Evolutionary conservation across 2,113 vertebrate species (phyloP).

Genomic region (Psittacula cyanocephala): DNA sequence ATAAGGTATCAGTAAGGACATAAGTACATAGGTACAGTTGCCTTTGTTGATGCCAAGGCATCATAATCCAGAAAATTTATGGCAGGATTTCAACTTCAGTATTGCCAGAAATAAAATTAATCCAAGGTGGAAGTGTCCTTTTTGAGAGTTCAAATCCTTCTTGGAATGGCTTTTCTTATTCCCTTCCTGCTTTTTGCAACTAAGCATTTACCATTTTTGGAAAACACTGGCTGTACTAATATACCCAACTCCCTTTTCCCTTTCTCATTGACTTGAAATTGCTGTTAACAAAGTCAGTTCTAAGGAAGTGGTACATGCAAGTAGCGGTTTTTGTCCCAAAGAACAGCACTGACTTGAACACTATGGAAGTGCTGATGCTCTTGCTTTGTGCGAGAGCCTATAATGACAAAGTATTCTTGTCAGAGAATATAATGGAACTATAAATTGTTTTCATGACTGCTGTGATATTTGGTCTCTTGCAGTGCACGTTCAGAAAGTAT

Average conservation of each 20-base stretch:
- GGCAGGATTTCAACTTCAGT: constrained; percentile 72
- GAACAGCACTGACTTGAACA: constrained; percentile 46
- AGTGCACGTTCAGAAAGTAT: constrained; percentile 69
- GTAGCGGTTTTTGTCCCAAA: constrained; percentile 69
- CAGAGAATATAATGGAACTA: constrained; percentile 75
- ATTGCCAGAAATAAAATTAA: constrained; percentile 71
- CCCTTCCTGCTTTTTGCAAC: constrained; percentile 53
- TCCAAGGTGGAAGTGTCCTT: constrained; percentile 72
- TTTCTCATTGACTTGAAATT: constrained; percentile 69
- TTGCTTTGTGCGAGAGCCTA: constrained; percentile 65
- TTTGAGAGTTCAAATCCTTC: constrained; percentile 61
- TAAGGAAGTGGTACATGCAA: constrained; percentile 44
- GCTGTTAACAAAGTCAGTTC: constrained; percentile 72
- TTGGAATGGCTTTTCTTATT: constrained; percentile 61
- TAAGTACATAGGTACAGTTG: constrained; percentile 45
- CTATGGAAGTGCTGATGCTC: constrained; percentile 53
- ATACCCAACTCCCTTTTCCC: constrained; percentile 17
- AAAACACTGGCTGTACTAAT: constrained; percentile 28
- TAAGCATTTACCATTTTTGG: constrained; percentile 64
- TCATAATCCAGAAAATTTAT: constrained; percentile 69
- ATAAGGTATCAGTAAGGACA: constrained; percentile 59
- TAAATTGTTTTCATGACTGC: constrained; percentile 80
- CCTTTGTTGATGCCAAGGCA: constrained; percentile 63
- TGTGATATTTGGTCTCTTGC: constrained; percentile 66
- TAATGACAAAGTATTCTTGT: constrained; percentile 74